Evolutionary conservation across 1,140 invertebrate genomes (phyloP), one percentile per base, ranked within the genome.

Genomic region (Caligus rogercresseyi): DNA sequence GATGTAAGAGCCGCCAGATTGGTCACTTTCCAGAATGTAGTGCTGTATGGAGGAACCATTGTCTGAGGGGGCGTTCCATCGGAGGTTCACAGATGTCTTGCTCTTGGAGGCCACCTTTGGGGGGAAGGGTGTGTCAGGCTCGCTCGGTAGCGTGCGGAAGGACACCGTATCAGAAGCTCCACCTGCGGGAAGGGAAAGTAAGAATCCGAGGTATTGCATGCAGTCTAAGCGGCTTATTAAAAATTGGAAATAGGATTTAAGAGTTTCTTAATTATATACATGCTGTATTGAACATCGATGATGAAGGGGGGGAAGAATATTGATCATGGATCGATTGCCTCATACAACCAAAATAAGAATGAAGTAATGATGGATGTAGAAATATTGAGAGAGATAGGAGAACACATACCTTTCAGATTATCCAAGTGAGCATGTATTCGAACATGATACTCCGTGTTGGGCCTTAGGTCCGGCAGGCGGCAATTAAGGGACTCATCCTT

Each of bases 11-110:
- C 78, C 76, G 1, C 77, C 78, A 2, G 81, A 84, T 68, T 84
- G 79, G 71, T 88, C 84, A 72, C 80, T 83, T 74, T 90, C 85
- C 43, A 92, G 72, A 24, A 84, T 70, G 73, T 89, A 92, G 65
- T 82, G 79, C 19, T 76, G 78, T 57, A 92, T 81, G 67, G 81
- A 80, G 7, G 85, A 78, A 0, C 86, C 87, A 74, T 90, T 89
- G 68, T 88, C 85, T 65, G 74, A 71, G 1, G 83, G 77, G 24
- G 82, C 76, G 69, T 78, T 76, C 80, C 84, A 85, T 54, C 82
- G 77, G 65, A 80, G 70, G 65, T 3, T 68, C 14, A 67, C 70
- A 60, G 61, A 67, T 57, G 72, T 77, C 67, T 74, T 77, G 54
- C 71, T 73, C 65, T 72, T 72, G 20, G 66, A 66, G 52, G 67